Conservation (phyloP, 2,113 vertebrate species). For the Struthidea cinerea region DNA sequence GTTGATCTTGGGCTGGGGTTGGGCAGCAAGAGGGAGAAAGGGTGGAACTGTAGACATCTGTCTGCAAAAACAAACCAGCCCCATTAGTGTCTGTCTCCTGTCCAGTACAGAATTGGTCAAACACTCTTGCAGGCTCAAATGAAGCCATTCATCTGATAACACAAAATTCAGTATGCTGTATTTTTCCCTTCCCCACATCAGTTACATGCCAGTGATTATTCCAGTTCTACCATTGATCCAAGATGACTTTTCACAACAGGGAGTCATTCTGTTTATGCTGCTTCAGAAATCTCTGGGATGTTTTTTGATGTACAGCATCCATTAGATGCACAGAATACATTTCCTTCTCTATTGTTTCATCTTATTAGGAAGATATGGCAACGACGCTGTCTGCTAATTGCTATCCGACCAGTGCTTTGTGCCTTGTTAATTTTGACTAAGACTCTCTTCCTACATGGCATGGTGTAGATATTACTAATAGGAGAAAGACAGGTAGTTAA, state of each 20-base stretch:
- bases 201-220: neutral
- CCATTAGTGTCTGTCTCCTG: neutral
- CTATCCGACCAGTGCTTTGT: constrained; percentile 14
- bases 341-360: constrained; percentile 25
- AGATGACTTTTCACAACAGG: constrained; percentile 43
- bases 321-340: constrained; percentile 2
- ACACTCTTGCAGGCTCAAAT: neutral
- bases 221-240: constrained; percentile 29
- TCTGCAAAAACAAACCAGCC: constrained; percentile 5
- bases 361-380: constrained; percentile 39
- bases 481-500: constrained; percentile 37
- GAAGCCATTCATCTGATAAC: neutral
- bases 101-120: neutral
- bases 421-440: constrained; percentile 57
- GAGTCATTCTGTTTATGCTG: neutral
- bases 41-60: neutral
- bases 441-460: neutral
- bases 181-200: constrained; percentile 21
- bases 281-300: constrained; percentile 15
- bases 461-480: neutral
- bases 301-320: constrained; percentile 37
- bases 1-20: constrained; percentile 6
- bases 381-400: constrained; percentile 55
- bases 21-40: neutral
- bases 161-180: neutral